Base-by-base conservation (phyloP, 2,797 vertebrate species). In the Myripristis jacobus region DNA sequence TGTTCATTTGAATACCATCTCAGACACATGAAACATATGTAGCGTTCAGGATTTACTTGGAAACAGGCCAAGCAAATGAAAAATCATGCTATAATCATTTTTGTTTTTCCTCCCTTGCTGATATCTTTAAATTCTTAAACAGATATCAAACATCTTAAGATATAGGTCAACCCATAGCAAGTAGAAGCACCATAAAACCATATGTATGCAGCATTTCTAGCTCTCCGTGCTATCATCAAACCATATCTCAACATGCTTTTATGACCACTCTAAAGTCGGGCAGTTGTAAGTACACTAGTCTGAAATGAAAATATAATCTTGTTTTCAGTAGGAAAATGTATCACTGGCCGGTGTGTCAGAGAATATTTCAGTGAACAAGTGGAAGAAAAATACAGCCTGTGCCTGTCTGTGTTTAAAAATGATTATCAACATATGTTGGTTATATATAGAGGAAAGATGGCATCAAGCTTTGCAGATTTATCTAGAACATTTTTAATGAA, bases 1-100 rank as follows among this genome's bases (percentile, higher is more conserved):
- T 16, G n/a, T 53, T 59, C 59, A 38, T 34, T 38, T 21, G 16
- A 57, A 57, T 19, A 19, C 4, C 10, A 48, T 55, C 36, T 58
- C 5, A 52, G 66, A 73, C 8, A 50, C 31, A 73, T 3, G 21
- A 65, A 19, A 43, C 34, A 11, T 16, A n/a, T 43, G 66, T 18
- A 29, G 51, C 15, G 19, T 27, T 54, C 52, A 54, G 27, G 25
- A 9, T 54, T 31, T 29, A 54, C 10, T 7, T 3, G 27, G 52
- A 16, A 31, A 31, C 25, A 54, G 52, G 25, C 16, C 51, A 27
- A 13, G 24, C 51, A 52, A 22, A 50, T 52, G 48, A 46, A 63
- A 43, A 60, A n/a, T 0, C 24, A 31, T 47, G 29, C 21, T 48
- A 9, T 50, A 46, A 31, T 52, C 10, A 58, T 57, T 77, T 57